These are phyloP conservation scores for Phrynocephalus versicolor DNA, from an alignment of 2,113 vertebrate genomes.

Conservation along the genomic window DNA sequence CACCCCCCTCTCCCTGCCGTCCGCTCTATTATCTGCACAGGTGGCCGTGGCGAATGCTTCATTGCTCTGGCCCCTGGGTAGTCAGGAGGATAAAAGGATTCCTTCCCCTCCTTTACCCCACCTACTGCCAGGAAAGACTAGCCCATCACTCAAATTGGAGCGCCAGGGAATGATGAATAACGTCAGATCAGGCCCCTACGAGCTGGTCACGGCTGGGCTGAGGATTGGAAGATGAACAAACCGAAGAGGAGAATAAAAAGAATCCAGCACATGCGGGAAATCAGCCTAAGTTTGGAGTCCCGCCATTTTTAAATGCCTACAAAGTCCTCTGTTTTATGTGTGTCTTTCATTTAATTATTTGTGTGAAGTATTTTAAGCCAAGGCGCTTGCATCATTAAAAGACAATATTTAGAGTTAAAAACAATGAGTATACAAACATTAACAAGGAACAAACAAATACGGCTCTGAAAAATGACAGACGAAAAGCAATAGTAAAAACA, in stretches of 20 bases:
- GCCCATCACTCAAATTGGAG: background rate
- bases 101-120: background rate
- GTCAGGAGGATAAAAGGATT: background rate
- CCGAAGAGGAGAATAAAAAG: background rate
- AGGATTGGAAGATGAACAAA: background rate
- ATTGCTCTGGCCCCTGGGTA: background rate
- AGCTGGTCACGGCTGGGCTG: background rate
- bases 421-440: too few species aligned
- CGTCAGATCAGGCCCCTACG: rapidly evolving
- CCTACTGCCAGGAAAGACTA: background rate
- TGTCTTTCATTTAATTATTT: too few species aligned
- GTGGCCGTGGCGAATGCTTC: background rate
- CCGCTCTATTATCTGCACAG: conserved; percentile 18
- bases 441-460: too few species aligned
- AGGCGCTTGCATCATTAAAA: too few species aligned
- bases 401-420: too few species aligned
- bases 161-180: background rate
- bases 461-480: too few species aligned
- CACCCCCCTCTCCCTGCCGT: background rate
- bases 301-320: background rate
- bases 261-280: background rate
- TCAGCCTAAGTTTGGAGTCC: conserved; percentile 15
- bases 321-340: too few species aligned
- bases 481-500: too few species aligned
- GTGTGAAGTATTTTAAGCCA: too few species aligned